These are phyloP conservation scores for Coremacera marginata DNA, from an alignment of 2,888 invertebrate genomes.

Conservation along the genomic window DNA sequence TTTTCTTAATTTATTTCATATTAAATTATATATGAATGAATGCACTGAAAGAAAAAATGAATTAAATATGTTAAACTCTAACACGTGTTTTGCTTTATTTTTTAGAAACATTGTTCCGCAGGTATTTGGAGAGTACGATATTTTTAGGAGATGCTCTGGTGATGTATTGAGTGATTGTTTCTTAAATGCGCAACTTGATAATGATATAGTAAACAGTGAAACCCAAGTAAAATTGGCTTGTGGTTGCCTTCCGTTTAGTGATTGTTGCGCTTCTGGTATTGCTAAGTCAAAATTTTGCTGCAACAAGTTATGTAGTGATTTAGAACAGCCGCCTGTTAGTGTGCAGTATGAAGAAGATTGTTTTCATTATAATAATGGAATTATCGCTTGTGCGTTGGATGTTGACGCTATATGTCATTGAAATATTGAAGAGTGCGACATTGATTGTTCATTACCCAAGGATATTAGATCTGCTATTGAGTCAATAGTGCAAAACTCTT, in stretches of 20 bases:
- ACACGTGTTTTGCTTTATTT: neutral
- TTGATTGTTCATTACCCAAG: constrained; percentile 14
- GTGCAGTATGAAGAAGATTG: constrained; percentile 9
- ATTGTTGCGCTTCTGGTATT: neutral
- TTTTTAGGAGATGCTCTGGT: neutral
- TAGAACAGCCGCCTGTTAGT: no score
- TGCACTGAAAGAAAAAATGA: no score
- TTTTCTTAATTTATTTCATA: constrained; percentile 1
- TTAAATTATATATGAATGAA: no score
- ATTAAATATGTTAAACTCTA: constrained; percentile 5
- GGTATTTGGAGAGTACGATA: neutral
- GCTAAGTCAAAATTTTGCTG: neutral
- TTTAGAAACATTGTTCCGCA: constrained; percentile 8
- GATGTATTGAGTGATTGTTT: neutral
- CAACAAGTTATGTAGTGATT: neutral
- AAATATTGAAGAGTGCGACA: constrained; percentile 12
- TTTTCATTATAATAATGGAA: constrained; percentile 2
- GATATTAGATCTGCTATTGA: neutral
- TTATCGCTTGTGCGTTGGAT: constrained; percentile 13
- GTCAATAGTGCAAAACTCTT: neutral
- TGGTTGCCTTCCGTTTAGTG: neutral
- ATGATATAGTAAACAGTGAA: neutral
- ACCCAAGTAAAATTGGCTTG: neutral
- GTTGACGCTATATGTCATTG: constrained; percentile 1
- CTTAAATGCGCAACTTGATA: neutral